Base-by-base conservation (phyloP, 1,140 invertebrate species). In the Hetaerina americana region DNA sequence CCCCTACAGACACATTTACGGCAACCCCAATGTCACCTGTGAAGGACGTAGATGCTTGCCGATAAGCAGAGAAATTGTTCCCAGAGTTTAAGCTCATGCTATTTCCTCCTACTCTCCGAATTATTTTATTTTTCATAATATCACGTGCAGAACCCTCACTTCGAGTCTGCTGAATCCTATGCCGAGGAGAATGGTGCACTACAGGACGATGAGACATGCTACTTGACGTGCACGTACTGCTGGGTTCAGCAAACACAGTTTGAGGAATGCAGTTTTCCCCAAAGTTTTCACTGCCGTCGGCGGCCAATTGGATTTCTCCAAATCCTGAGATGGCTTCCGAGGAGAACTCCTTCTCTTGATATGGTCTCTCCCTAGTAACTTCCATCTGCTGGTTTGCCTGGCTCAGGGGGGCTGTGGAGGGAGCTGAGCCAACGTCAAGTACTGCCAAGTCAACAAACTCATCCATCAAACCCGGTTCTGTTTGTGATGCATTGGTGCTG, bases 271-370 rank as follows among this genome's bases (percentile, higher is more conserved):
- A 57, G 40, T 57, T 57, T 57, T 12, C 22, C 15, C 15, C 2
- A 57, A 57, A 57, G 22, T 57, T 57, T 5, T 57, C 40, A 57
- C 22, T 57, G 15, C 40, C 40, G 22, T 81, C 26, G 79, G 76
- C 3, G 76, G 25, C 49, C n/a, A n/a, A n/a, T 18, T 12, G 15
- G 40, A 57, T 57, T n/a, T 57, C 40, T 57, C 40, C 40, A 57
- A 57, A 57, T 57, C 40, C 40, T 18, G 15, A 18, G 2, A 57
- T 57, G 40, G 40, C 22, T 57, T 57, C 40, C 2, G 40, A 57
- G 40, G 15, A 18, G 2, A 1, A 18, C 15, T 12, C 22, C 3
- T n/a, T 57, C 15, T 12, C 22, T 57, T 12, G 40, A 57, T 57
- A 57, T n/a, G 15, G 40, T n/a, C 40, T 57, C 10, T 2, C 15